These are phyloP conservation scores for Toxonevra muliebris DNA, from an alignment of 2,888 invertebrate species.

Conservation along the genomic window DNA sequence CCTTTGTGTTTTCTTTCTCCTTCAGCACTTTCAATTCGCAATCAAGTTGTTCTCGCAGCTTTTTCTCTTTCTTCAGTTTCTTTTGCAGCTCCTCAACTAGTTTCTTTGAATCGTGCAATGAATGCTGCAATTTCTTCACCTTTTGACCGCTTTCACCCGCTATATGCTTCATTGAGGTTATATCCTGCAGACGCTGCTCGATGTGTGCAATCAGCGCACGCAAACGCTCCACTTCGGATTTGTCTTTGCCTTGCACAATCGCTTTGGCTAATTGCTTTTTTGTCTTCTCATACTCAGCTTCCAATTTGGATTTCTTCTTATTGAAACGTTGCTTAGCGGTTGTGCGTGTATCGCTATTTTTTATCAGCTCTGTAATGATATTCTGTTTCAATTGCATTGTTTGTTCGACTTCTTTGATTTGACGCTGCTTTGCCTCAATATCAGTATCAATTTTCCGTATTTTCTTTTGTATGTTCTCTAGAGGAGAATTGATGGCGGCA, in stretches of 20 bases:
- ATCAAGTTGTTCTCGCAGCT: slow-evolving; percentile 75
- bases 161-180: slow-evolving; percentile 69
- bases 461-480: slow-evolving; percentile 60
- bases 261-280: slow-evolving; percentile 69
- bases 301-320: slow-evolving; percentile 71
- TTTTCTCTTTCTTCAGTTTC: slow-evolving; percentile 78
- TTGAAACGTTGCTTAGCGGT: slow-evolving; percentile 71
- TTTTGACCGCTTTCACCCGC: slow-evolving; percentile 73
- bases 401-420: slow-evolving; percentile 75
- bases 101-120: slow-evolving; percentile 77
- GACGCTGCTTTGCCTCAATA: slow-evolving; percentile 73
- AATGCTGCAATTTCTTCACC: slow-evolving; percentile 77
- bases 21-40: slow-evolving; percentile 70
- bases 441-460: slow-evolving; percentile 65
- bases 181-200: slow-evolving; percentile 67
- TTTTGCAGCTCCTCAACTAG: slow-evolving; percentile 79
- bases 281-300: slow-evolving; percentile 70
- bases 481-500: slow-evolving; percentile 51
- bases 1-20: slow-evolving; percentile 61
- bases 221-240: slow-evolving; percentile 64
- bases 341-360: slow-evolving; percentile 69
- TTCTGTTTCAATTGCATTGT: slow-evolving; percentile 79
- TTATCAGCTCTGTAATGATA: slow-evolving; percentile 74
- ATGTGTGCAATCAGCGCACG: slow-evolving; percentile 66
- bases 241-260: slow-evolving; percentile 64